Evolutionary conservation across 2,113 vertebrate genomes (phyloP), one percentile per base, ranked within the genome.

Genomic region (Cyprinodon brontotheroides): DNA sequence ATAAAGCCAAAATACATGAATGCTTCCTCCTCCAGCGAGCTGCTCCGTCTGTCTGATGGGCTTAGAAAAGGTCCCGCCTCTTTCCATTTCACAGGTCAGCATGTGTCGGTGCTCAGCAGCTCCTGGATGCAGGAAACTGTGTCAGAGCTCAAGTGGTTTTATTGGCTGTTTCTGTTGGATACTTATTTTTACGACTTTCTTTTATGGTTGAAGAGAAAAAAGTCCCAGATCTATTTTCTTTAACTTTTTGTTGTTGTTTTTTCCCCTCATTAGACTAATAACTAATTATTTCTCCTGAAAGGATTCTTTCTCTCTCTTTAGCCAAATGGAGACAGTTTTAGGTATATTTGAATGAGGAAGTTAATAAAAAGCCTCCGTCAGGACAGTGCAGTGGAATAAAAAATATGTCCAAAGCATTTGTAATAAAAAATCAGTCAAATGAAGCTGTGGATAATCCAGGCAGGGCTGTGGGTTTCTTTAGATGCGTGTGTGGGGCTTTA

Each of bases 81-180:
- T 50, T 66, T 66, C 67, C 80, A 68, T 80, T 84, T 84, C 74
- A 68, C 72, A 36, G 82, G 85, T 88, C 82, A 87, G 79, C 74
- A 39, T 82, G 86, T 80, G 78, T 43, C 73, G 72, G 45, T 65
- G 70, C 82, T 84, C 76, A 69, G 73, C 78, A 12, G 59, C 77
- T 69, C 75, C 68, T 63, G 62, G 79, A 80, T 40, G 77, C 86
- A 88, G 79, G 78, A 86, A 91, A 86, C 78, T 82, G 82, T 89
- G 87, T 89, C 84, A 85, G 77, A 89, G 82, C 90, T 89, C 88
- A 89, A 89, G 81, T 81, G 72, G 64, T 91, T 91, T 88, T 89
- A 91, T 86, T 86, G 88, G 82, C 82, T 79, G 79, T 84, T 84
- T 84, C 82, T 87, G 48, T 91, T 57, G 50, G 50, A 57, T 57